Conservation (phyloP, 2,113 vertebrate species). For the Arvicanthis niloticus region DNA sequence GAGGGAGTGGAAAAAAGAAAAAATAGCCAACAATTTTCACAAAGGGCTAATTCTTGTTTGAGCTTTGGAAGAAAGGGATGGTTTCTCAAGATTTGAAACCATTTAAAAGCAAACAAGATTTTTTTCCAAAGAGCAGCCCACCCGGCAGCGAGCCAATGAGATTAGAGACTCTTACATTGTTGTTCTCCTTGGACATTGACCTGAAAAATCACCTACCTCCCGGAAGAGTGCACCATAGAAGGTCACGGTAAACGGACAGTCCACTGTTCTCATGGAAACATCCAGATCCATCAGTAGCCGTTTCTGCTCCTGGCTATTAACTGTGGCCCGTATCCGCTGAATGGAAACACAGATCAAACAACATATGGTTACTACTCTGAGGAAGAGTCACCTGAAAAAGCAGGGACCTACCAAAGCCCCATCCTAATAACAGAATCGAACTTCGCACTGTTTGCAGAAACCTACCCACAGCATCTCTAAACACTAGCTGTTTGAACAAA, state of each 20-base stretch:
- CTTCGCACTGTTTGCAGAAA: background rate
- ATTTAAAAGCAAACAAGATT: background rate
- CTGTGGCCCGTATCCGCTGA: constrained; percentile 96
- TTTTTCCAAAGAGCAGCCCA: background rate
- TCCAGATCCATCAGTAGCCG: constrained; percentile 97
- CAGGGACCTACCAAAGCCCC: background rate
- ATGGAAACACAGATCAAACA: constrained; percentile 24
- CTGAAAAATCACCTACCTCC: constrained; percentile 89
- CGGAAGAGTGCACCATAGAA: constrained; percentile 97
- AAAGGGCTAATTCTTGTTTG: background rate
- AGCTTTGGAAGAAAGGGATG: background rate
- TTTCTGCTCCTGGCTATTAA: constrained; percentile 99
- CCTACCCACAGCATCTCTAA: background rate
- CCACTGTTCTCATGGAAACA: constrained; percentile 98
- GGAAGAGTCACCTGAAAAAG: background rate
- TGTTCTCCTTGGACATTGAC: background rate
- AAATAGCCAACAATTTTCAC: background rate
- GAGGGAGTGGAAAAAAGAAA: background rate
- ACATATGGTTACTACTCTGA: constrained; percentile 13
- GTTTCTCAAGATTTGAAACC: background rate
- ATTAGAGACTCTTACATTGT: background rate
- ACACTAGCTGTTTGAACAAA: background rate
- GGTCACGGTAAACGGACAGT: constrained; percentile 96
- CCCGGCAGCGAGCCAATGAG: fast-evolving
- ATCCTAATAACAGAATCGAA: background rate